A percentile compares a stretch with the other conserved stretches of the same genome.
Conservation (phyloP, 2,888 invertebrate genomes). For the Piscicola geometra region DNA sequence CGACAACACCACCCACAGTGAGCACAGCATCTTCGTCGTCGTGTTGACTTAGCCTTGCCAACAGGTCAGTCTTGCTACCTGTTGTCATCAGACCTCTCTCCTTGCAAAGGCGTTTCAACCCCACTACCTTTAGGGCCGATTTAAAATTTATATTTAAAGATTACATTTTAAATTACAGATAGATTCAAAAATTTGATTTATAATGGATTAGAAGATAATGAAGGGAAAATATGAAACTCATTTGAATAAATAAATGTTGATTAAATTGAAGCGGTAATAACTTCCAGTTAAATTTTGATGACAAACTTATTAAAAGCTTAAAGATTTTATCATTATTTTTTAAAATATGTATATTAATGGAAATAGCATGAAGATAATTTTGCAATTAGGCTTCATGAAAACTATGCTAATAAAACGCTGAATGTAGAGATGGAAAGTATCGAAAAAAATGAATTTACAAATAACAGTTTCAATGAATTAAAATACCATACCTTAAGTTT, state of each 20-base stretch:
- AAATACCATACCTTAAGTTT: neutral
- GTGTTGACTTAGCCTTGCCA: slow-evolving; percentile 13
- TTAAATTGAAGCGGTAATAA: neutral
- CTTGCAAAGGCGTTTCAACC: slow-evolving; percentile 24
- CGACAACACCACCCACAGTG: neutral
- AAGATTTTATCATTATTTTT: neutral
- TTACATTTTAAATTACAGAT: too few relatives aligned
- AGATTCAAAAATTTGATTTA: too few relatives aligned
- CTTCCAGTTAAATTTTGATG: neutral
- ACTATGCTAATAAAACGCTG: too few relatives aligned
- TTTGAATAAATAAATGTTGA: neutral
- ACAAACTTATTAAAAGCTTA: neutral
- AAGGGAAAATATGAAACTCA: neutral
- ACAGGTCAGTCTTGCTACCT: slow-evolving; percentile 25
- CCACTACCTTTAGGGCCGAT: slow-evolving; percentile 10
- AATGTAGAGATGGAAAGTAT: too few relatives aligned
- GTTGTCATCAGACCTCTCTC: slow-evolving; percentile 2
- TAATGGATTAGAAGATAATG: neutral
- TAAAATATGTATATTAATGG: too few relatives aligned
- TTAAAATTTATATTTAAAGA: neutral
- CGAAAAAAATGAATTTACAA: too few relatives aligned
- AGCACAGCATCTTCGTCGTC: slow-evolving; percentile 1
- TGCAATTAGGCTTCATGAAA: too few relatives aligned
- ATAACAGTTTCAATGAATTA: too few relatives aligned
- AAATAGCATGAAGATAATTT: too few relatives aligned